Evolutionary conservation across 2,888 invertebrate genomes (phyloP), one percentile per base, ranked within the genome.

Genomic region (Conchocele bisecta): DNA sequence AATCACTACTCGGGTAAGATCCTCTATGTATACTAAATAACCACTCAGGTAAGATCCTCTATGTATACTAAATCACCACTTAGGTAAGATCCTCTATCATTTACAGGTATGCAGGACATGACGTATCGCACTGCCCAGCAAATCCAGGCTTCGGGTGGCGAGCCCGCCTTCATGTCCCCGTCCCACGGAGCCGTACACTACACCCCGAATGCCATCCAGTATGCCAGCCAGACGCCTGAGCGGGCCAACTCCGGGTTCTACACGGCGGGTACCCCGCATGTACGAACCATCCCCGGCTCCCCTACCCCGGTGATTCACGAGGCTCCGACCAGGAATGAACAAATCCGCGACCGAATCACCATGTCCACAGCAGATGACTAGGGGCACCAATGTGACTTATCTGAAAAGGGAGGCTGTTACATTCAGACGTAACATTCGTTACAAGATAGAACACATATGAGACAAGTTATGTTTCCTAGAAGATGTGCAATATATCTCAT

Each of bases 201-300:
- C 42, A 67, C 68, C 22, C 60, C 67, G n/a, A 69, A 61, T 54
- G 68, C 76, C n/a, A 63, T 76, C 63, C 72, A 73, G 58, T 72
- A 70, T 61, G 77, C 74, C 7, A 41, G 65, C 20, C 70, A 77
- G 48, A 81, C 83, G 2, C 83, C 86, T 5, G 81, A 78, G 35
- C 50, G 72, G 17, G 79, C 80, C n/a, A 86, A 86, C 61, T 73
- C 83, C 2, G 78, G 79, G 4, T 88, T 83, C 69, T 86, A 88
- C 70, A 73, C 73, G 13, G 64, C 53, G 9, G 59, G 46, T n/a
- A 28, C 56, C n/a, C 48, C 29, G 9, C 20, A 42, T 24, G n/a
- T n/a, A n/a, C 33, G 44, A 3, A 35, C 70, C 22, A 33, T 56
- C 11, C 61, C 64, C 9, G 61, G 67, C 1, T 17, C 75, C 20